Conservation (phyloP, 1,140 invertebrate genomes). For the Nephila pilipes region DNA sequence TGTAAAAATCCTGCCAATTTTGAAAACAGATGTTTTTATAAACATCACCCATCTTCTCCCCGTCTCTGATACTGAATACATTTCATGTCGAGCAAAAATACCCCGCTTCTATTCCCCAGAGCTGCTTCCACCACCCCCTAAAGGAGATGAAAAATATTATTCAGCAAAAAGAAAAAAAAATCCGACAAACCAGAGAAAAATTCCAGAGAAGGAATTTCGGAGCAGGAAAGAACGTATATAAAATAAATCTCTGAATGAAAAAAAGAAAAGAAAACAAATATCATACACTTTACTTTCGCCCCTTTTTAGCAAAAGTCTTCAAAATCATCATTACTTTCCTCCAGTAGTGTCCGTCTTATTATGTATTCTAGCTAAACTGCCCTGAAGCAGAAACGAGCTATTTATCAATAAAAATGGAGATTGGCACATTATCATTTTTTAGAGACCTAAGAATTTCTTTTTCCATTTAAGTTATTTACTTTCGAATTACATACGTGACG, state of each 20-base stretch:
- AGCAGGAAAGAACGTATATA: constrained; percentile 10
- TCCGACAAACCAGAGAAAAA: constrained; percentile 21
- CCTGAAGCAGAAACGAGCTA: constrained; percentile 45
- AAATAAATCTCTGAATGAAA: constrained; percentile 21
- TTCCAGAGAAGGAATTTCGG: neutral
- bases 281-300: constrained; percentile 7
- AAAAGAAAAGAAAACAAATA: constrained; percentile 43
- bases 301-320: constrained; percentile 1
- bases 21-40: constrained; percentile 65
- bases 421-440: constrained; percentile 51
- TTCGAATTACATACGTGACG: constrained; percentile 38
- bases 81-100: constrained; percentile 43
- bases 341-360: constrained; percentile 46
- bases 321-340: constrained; percentile 25
- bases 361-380: constrained; percentile 47
- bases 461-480: constrained; percentile 54
- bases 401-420: constrained; percentile 67
- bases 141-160: constrained; percentile 46
- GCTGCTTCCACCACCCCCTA: neutral
- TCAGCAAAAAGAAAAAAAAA: constrained; percentile 38
- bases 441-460: neutral
- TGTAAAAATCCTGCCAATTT: constrained; percentile 49
- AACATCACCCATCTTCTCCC: constrained; percentile 36
- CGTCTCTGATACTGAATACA: constrained; percentile 45
- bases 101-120: neutral